Evolutionary conservation across 1,140 invertebrate genomes (phyloP).

Genomic region (Dinoponera quadriceps): DNA sequence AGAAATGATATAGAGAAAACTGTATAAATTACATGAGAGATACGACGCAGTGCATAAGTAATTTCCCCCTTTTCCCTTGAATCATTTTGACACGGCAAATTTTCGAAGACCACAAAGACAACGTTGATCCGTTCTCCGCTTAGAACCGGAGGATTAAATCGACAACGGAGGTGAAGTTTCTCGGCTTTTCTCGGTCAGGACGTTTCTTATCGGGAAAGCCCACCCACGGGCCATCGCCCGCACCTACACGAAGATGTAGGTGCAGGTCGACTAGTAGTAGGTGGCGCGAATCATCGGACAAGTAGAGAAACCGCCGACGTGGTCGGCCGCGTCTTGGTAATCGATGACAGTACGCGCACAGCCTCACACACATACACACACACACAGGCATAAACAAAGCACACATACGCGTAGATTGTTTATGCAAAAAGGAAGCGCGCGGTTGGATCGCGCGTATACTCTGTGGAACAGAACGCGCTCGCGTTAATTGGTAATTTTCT

Average conservation of each 20-base stretch:
- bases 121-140: neutral
- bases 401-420: constrained; percentile 58
- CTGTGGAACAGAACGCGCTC: constrained; percentile 57
- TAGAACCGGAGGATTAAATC: constrained; percentile 2
- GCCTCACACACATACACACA: no score
- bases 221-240: constrained; percentile 15
- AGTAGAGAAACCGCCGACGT: constrained; percentile 78
- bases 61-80: no score
- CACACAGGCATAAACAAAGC: no score
- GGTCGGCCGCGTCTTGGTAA: constrained; percentile 68
- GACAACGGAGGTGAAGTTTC: neutral
- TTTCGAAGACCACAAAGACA: neutral
- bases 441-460: constrained; percentile 65
- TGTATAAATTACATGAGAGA: no score
- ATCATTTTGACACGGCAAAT: no score
- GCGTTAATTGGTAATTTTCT: constrained; percentile 74
- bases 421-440: constrained; percentile 44
- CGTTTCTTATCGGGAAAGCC: constrained; percentile 47
- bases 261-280: constrained; percentile 73
- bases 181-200: constrained; percentile 37
- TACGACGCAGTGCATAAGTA: no score
- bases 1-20: no score
- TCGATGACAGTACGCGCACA: constrained; percentile 60
- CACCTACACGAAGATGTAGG: constrained; percentile 29
- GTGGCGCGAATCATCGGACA: constrained; percentile 76